phyloP scores from a whole-genome alignment of 2,797 vertebrate genomes.

The Gallinago nigripennis region DNA sequence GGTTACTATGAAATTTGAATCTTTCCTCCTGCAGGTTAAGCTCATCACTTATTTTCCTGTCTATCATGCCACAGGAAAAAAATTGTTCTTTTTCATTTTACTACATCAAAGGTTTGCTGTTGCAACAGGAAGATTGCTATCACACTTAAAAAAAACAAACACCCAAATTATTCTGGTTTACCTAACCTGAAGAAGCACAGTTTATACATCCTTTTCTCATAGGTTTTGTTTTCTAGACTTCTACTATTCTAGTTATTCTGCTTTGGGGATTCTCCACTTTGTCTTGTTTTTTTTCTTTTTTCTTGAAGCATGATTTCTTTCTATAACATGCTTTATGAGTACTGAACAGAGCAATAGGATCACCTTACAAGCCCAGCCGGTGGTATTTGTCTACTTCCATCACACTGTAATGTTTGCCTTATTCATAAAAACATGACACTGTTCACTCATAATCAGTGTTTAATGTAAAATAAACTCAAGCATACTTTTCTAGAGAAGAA shows the following conservation, averaged over 20 bases:
- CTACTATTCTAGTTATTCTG: neutral
- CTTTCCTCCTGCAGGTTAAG: neutral
- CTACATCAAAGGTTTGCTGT: neutral
- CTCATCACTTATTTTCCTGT: neutral
- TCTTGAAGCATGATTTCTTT: neutral
- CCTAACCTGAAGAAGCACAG: neutral
- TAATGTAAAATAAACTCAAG: neutral
- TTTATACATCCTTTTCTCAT: neutral
- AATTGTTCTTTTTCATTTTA: neutral
- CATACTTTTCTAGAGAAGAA: neutral
- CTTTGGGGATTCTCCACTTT: neutral
- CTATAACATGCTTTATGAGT: neutral
- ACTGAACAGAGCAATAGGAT: neutral
- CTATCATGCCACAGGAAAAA: neutral
- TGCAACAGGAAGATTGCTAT: neutral
- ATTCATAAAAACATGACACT: neutral
- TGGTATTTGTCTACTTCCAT: neutral
- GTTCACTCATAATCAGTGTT: neutral
- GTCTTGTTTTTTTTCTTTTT: neutral
- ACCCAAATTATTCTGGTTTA: neutral
- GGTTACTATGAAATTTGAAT: neutral
- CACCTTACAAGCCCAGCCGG: neutral
- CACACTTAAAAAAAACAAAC: neutral
- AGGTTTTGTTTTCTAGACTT: neutral
- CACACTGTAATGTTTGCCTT: neutral